phyloP scores from a whole-genome alignment of 2,113 vertebrate genomes.

The Pluvianellus socialis region DNA sequence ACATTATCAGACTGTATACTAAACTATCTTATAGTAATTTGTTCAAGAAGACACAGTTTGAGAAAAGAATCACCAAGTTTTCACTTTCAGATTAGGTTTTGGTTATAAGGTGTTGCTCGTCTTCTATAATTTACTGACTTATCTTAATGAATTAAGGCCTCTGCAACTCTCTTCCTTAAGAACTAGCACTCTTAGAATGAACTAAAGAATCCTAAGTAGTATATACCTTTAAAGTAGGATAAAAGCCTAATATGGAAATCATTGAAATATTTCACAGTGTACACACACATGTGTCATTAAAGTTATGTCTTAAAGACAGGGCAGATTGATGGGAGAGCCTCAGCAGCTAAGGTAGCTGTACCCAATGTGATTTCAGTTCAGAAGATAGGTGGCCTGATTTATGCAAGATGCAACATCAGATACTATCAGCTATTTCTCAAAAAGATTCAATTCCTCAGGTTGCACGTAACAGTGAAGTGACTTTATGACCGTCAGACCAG shows the following conservation, averaged over 20 bases:
- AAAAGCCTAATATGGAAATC: not conserved
- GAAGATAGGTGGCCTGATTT: not conserved
- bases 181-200: not conserved
- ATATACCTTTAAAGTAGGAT: not conserved
- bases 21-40: not conserved
- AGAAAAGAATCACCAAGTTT: not conserved
- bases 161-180: not conserved
- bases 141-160: not conserved
- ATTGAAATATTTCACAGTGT: not conserved
- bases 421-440: not conserved
- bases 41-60: not conserved
- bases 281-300: not conserved
- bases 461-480: fast-evolving
- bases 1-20: not conserved
- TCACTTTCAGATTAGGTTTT: not conserved
- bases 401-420: not conserved
- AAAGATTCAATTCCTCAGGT: not conserved
- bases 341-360: not conserved
- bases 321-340: not conserved
- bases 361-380: not conserved
- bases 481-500: not conserved
- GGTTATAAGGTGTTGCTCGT: not conserved
- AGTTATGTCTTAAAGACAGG: not conserved
- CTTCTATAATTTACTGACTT: not conserved
- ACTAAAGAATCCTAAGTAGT: not conserved